phyloP scores from a whole-genome alignment of 2,888 invertebrate genomes.

The Drosophila peninsularis region DNA sequence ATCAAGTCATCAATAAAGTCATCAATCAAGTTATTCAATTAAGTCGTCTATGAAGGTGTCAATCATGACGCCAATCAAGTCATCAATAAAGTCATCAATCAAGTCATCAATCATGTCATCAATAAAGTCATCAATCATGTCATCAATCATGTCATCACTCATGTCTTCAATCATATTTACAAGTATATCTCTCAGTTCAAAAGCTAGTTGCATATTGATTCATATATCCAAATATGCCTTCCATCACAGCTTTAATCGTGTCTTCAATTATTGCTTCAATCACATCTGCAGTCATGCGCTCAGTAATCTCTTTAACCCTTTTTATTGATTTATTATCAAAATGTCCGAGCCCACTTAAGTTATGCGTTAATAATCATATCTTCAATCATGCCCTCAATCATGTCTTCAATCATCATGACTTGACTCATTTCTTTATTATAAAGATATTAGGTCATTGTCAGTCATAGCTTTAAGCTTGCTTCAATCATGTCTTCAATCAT shows the following conservation, averaged over 20 bases:
- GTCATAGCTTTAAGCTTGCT: background rate
- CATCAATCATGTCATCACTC: background rate
- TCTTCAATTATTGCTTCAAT: background rate
- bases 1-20: background rate
- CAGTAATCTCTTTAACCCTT: no score
- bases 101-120: no score
- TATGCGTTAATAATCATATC: background rate
- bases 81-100: background rate
- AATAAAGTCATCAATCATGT: background rate
- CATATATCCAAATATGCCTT: no score
- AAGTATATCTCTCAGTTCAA: no score
- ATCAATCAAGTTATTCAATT: background rate
- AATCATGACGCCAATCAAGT: background rate
- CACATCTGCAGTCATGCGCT: background rate
- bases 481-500: background rate
- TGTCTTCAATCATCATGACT: background rate
- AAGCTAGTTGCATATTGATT: no score
- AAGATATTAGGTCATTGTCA: no score
- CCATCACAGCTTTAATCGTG: background rate
- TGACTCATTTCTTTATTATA: no score
- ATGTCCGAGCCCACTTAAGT: no score
- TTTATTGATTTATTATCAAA: no score
- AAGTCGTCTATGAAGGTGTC: no score
- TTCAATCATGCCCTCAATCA: background rate
- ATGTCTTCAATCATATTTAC: background rate